Evolutionary conservation across 2,888 invertebrate genomes (phyloP), one percentile per base, ranked within the genome.

Genomic region (Graphium colonna): DNA sequence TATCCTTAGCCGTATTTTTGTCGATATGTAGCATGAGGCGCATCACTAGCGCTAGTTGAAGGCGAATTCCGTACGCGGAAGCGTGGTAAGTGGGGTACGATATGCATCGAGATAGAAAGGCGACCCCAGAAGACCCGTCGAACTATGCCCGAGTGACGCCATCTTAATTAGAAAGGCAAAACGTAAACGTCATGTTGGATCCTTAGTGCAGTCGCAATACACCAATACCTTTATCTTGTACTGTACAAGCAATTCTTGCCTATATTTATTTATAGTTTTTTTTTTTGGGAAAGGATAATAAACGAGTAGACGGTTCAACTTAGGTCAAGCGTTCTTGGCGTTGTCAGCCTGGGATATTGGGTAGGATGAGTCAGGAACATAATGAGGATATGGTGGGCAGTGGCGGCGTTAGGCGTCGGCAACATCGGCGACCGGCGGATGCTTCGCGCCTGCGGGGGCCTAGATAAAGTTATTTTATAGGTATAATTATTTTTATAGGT

Each of bases 81-180:
- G 21, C 45, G 39, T n/a, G 8, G 31, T 40, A 31, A 18, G 45
- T 10, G 51, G 39, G 51, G 28, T 39, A 39, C 44, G 39, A 16
- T 31, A 9, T 21, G 12, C 36, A 40, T 12, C 10, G 12, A 36
- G 26, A 28, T 45, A 52, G 51, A 52, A 46, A 52, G 51, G 40
- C 45, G 16, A 40, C 21, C 17, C 45, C 18, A n/a, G 7, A 18
- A 18, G n/a, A 12, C 18, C 16, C 21, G 21, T 5, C 16, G 42
- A 42, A 52, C 47, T 52, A 33, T 46, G 52, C 3, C 26, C 38
- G 17, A 47, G 47, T 47, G 21, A 42, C 47, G 47, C 21, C 42
- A 47, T 43, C 36, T 45, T 52, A 42, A 47, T 52, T 52, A 41
- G 52, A 52, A 52, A 52, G 52, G 47, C 15, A n/a, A 5, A n/a